Percentiles rank a stretch among this genome's conserved stretches.
Evolutionary conservation across 2,888 invertebrate genomes (phyloP).

Genomic region (Acrobasis suavella): DNA sequence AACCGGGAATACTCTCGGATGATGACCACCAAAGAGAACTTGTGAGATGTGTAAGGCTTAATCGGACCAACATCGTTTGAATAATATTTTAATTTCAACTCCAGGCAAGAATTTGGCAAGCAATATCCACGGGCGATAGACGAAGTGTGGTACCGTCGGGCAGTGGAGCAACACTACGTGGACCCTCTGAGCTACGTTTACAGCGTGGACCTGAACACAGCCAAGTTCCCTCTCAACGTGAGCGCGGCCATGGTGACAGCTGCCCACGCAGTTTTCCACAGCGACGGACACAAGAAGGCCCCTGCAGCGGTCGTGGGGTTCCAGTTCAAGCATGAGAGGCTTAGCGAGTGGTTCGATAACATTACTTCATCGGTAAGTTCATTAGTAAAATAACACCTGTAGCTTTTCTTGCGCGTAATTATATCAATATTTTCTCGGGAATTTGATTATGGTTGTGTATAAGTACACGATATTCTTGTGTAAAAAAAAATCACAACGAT

Average conservation of each 20-base stretch:
- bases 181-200: slow-evolving; percentile 91
- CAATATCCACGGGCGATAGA: slow-evolving; percentile 90
- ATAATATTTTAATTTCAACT: background rate
- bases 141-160: slow-evolving; percentile 94
- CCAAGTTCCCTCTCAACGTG: slow-evolving; percentile 78
- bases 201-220: slow-evolving; percentile 67
- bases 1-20: too few relatives aligned
- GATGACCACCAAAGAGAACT: too few relatives aligned
- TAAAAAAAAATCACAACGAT: too few relatives aligned
- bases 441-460: too few relatives aligned
- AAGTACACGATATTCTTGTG: too few relatives aligned
- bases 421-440: too few relatives aligned
- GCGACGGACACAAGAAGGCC: slow-evolving; percentile 81
- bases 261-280: slow-evolving; percentile 90
- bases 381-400: background rate
- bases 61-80: background rate
- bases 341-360: slow-evolving; percentile 89
- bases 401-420: too few relatives aligned
- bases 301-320: slow-evolving; percentile 88
- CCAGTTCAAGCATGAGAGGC: slow-evolving; percentile 90
- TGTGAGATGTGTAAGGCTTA: too few relatives aligned
- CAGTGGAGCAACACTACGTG: slow-evolving; percentile 92
- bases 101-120: slow-evolving; percentile 87
- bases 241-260: slow-evolving; percentile 90
- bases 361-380: slow-evolving; percentile 87